phyloP scores from a whole-genome alignment of 2,888 invertebrate species.

The Aleiodes testaceus region DNA sequence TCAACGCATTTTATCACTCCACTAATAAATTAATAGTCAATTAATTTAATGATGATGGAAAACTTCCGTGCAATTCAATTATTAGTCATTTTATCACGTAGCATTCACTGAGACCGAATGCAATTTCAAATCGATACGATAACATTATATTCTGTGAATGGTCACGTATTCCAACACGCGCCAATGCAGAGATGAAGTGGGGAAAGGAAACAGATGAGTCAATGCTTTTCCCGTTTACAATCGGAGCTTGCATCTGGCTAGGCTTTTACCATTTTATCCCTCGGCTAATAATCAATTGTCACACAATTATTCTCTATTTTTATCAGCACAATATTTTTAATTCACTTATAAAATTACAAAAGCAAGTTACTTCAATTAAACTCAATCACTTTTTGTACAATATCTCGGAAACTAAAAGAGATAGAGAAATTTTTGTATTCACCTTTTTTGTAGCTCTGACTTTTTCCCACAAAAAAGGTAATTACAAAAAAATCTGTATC shows the following conservation, averaged over 20 bases:
- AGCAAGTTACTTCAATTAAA: no score
- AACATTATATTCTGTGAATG: slow-evolving; percentile 17
- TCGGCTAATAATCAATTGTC: not conserved
- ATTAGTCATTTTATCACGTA: not conserved
- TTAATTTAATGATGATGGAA: no score
- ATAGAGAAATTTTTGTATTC: no score
- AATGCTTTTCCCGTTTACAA: slow-evolving; percentile 25
- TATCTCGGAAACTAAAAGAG: no score
- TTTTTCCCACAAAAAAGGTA: no score
- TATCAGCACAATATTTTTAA: not conserved
- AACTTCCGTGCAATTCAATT: no score
- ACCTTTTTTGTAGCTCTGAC: no score
- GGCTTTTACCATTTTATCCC: not conserved
- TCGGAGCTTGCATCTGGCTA: not conserved
- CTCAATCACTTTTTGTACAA: no score
- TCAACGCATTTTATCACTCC: no score
- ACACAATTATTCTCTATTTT: not conserved
- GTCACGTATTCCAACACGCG: slow-evolving; percentile 28
- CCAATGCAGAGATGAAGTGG: not conserved
- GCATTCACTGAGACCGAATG: not conserved
- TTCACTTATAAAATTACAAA: no score
- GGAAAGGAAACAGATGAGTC: slow-evolving; percentile 36
- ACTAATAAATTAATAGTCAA: no score
- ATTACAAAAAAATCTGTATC: no score
- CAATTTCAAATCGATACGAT: slow-evolving; percentile 10